phyloP scores from a whole-genome alignment of 2,113 vertebrate species.

The Tinamus guttatus region DNA sequence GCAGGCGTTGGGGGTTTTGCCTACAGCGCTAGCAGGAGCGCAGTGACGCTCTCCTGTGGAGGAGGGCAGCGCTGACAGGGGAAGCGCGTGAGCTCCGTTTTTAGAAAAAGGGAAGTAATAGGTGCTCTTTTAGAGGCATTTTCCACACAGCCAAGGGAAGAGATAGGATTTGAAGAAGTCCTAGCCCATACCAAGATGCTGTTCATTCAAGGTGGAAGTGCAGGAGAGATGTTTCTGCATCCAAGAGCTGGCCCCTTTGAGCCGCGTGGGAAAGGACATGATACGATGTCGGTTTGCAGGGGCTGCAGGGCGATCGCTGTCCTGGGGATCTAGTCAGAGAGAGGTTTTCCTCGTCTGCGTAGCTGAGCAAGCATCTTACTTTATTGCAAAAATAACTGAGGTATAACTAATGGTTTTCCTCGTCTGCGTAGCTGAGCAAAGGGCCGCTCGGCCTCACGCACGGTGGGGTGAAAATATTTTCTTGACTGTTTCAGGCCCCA shows the following conservation, averaged over 20 bases:
- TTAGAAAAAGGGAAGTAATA: background rate
- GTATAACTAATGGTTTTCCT: too few relatives aligned
- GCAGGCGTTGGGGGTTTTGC: background rate
- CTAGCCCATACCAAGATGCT: too few relatives aligned
- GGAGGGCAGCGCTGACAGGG: background rate
- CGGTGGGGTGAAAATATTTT: background rate
- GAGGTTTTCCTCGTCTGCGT: background rate
- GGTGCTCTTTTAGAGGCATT: background rate
- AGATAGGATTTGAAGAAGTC: background rate
- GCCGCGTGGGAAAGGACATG: background rate
- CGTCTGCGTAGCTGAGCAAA: background rate
- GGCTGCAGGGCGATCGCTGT: background rate
- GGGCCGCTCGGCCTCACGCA: background rate
- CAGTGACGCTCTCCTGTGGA: fast-evolving
- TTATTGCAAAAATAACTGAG: too few relatives aligned
- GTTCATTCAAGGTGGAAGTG: background rate
- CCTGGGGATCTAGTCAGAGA: background rate
- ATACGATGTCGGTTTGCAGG: background rate
- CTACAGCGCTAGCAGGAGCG: background rate
- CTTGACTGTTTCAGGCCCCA: background rate
- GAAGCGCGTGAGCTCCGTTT: background rate
- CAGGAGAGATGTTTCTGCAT: background rate
- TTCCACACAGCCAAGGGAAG: background rate
- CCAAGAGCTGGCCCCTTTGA: background rate
- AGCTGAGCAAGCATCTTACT: too few relatives aligned